Conservation (phyloP, 2,888 invertebrate genomes). For the Drosophila dives region DNA sequence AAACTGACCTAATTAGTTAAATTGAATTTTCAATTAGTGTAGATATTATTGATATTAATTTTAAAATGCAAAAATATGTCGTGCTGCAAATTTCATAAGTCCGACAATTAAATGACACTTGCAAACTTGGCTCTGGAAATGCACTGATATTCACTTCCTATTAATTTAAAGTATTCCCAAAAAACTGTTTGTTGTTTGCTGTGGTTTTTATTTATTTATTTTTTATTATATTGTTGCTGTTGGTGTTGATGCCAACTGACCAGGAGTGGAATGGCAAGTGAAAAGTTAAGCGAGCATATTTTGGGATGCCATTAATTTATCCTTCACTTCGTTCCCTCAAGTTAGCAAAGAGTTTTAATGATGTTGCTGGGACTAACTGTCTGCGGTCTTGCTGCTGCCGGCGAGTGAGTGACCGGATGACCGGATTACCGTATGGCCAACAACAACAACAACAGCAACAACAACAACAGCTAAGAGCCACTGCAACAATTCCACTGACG, state of each 20-base stretch:
- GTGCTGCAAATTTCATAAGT: constrained; percentile 13
- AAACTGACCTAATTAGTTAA: no score
- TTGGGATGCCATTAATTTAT: constrained; percentile 35
- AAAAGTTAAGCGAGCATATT: constrained; percentile 71
- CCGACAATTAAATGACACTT: constrained; percentile 20
- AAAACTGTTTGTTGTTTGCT: constrained; percentile 20
- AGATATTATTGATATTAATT: neutral
- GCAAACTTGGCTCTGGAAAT: constrained; percentile 9
- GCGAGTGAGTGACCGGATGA: constrained; percentile 59
- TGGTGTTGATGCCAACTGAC: constrained; percentile 34
- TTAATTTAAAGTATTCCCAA: constrained; percentile 24
- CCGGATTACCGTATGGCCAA: constrained; percentile 62
- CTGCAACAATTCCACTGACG: constrained; percentile 23
- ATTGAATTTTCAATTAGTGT: no score
- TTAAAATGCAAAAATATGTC: neutral
- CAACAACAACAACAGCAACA: constrained; percentile 52
- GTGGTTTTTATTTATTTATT: constrained; percentile 3
- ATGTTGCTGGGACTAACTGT: constrained; percentile 61
- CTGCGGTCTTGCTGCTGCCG: constrained; percentile 48
- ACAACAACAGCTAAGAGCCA: constrained; percentile 16
- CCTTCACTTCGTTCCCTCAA: constrained; percentile 12
- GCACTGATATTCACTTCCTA: constrained; percentile 12
- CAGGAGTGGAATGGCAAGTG: constrained; percentile 43
- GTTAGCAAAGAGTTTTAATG: constrained; percentile 63
- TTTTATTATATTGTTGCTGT: constrained; percentile 5